phyloP scores from a whole-genome alignment of 2,113 vertebrate species.

The Otis tarda region DNA sequence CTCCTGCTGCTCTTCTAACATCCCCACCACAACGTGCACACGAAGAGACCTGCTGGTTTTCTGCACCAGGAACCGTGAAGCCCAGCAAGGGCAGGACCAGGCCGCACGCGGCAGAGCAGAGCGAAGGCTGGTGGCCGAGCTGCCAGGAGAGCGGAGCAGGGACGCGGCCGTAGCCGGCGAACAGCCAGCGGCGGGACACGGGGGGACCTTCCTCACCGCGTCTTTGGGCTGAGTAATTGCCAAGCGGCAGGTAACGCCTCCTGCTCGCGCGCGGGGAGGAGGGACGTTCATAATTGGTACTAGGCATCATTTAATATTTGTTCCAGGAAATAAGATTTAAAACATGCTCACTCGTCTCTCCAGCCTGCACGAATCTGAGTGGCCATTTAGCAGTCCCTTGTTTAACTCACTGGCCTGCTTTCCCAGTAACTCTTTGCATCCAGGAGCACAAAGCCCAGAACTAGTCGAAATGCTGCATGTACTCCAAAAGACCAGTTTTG shows the following conservation, averaged over 20 bases:
- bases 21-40: not conserved
- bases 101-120: not conserved
- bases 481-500: not conserved
- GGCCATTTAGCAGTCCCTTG: not conserved
- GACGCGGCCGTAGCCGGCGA: not conserved
- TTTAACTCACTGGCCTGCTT: not conserved
- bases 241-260: accelerated
- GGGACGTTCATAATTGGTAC: accelerated
- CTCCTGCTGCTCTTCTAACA: not conserved
- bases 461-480: not conserved
- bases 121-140: not conserved
- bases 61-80: accelerated
- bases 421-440: not conserved
- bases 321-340: not conserved
- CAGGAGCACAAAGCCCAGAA: not conserved
- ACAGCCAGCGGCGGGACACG: not conserved
- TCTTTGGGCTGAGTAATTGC: not conserved
- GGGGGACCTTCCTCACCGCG: not conserved
- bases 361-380: not conserved
- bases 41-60: not conserved
- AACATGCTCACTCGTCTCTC: not conserved
- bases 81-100: not conserved
- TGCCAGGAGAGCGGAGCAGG: not conserved
- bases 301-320: not conserved
- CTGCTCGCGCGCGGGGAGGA: not conserved